phyloP scores from a whole-genome alignment of 2,797 vertebrate species.

The Anniella stebbinsi region DNA sequence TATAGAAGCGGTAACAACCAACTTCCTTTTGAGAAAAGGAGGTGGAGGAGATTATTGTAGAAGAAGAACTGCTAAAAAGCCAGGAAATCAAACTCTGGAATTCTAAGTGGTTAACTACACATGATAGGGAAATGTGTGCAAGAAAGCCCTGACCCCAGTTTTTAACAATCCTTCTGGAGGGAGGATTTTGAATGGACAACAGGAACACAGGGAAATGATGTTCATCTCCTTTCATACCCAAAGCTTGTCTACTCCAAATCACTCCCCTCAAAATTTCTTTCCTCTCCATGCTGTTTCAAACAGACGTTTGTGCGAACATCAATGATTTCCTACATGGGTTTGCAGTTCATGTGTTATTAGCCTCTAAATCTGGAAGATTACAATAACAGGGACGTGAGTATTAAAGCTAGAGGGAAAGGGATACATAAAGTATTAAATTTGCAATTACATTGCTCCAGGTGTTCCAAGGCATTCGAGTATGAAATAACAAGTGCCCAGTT shows the following conservation, averaged over 20 bases:
- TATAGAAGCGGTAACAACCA: background rate
- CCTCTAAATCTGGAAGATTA: background rate
- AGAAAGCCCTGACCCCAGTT: background rate
- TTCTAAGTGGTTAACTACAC: background rate
- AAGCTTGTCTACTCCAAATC: background rate
- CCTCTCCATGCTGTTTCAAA: background rate
- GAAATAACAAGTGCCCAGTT: background rate
- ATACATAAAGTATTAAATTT: background rate
- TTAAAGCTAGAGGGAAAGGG: background rate
- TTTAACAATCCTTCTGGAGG: background rate
- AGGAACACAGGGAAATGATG: too few relatives aligned
- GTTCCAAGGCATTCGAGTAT: background rate
- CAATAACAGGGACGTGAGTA: background rate
- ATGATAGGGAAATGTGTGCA: background rate
- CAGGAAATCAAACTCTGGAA: background rate
- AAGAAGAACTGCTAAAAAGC: background rate
- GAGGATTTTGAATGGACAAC: background rate
- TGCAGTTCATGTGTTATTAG: background rate
- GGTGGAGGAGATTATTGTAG: background rate
- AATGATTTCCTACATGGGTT: background rate
- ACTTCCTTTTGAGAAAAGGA: background rate
- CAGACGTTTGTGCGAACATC: too few relatives aligned
- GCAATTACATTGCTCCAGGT: background rate
- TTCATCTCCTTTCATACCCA: background rate
- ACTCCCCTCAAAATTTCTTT: background rate